Base-by-base conservation (phyloP, 2,888 invertebrate genomes). In the Augiades crinisus region DNA sequence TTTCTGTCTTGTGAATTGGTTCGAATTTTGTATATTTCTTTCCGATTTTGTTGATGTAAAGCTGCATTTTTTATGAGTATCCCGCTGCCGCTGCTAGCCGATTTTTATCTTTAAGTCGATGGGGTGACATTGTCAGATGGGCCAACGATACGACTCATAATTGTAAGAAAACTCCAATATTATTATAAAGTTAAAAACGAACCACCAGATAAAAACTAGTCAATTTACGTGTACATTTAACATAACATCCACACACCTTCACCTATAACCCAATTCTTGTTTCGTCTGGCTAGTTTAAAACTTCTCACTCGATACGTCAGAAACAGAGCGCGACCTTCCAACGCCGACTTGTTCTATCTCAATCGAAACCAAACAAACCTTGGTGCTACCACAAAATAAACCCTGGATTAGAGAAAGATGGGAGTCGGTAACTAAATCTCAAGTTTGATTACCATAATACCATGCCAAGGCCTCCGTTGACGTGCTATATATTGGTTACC, bases 391-490 rank as follows among this genome's bases (percentile, higher is more conserved):
- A 24, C 30, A 10, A 10, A 3, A 14, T 40, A 14, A 40, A 40
- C 27, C 40, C 24, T 40, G 41, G 30, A 41, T 41, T 24, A n/a
- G 4, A 27, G 27, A 30, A 41, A 38, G 38, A 38, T 14, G 10
- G 7, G 30, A 14, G 17, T 24, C 22, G 14, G 21, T 21, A 37
- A 21, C 16, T 37, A 34, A 34, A 13, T 17, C n/a, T 8, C 6
- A 5, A 16, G 56, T 54, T 54, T 55, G 60, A 61, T 60, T 57
- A 52, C 56, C 55, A 56, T 53, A 54, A 57, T 56, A 46, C 34
- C 19, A 21, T 43, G 59, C 58, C 65, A 66, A 64, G 64, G 65
- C 47, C 55, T 34, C 10, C 33, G 24, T 54, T 49, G 49, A 49
- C 49, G 49, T 49, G 49, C n/a, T n/a, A n/a, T n/a, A 43, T 37